Evolutionary conservation across 2,797 vertebrate species (phyloP).

Genomic region (Threskiornis aethiopicus): DNA sequence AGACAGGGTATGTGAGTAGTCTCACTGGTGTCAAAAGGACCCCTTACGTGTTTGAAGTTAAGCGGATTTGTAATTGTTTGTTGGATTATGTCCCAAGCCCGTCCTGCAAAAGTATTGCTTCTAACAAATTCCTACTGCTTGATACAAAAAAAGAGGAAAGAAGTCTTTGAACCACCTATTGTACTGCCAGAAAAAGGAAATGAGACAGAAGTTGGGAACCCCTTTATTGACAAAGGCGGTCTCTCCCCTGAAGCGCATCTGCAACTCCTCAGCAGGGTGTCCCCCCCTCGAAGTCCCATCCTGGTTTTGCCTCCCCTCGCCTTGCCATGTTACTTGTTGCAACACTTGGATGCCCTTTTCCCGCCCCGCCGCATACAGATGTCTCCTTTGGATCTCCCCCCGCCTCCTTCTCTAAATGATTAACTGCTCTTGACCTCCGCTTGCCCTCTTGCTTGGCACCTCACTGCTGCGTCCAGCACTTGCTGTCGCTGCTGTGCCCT

Average conservation of each 20-base stretch:
- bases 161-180: neutral
- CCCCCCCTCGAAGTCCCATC: too few relatives aligned
- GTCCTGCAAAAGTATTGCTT: neutral
- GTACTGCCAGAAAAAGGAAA: neutral
- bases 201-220: neutral
- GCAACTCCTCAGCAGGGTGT: rapidly evolving
- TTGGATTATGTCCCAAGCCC: neutral
- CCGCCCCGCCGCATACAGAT: rapidly evolving
- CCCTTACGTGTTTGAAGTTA: neutral
- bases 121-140: neutral
- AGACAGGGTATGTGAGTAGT: neutral
- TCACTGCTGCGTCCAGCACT: rapidly evolving
- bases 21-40: neutral
- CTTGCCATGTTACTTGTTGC: neutral
- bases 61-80: neutral
- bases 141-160: neutral
- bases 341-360: neutral
- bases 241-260: neutral
- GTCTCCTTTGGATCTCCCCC: neutral
- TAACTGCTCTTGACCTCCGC: neutral
- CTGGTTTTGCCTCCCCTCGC: neutral
- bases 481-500: neutral
- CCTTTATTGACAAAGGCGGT: neutral
- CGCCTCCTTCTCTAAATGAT: neutral
- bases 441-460: too few relatives aligned